Evolutionary conservation across 2,888 invertebrate species (phyloP), one percentile per base, ranked within the genome.

Genomic region (Caenorhabditis sp.): DNA sequence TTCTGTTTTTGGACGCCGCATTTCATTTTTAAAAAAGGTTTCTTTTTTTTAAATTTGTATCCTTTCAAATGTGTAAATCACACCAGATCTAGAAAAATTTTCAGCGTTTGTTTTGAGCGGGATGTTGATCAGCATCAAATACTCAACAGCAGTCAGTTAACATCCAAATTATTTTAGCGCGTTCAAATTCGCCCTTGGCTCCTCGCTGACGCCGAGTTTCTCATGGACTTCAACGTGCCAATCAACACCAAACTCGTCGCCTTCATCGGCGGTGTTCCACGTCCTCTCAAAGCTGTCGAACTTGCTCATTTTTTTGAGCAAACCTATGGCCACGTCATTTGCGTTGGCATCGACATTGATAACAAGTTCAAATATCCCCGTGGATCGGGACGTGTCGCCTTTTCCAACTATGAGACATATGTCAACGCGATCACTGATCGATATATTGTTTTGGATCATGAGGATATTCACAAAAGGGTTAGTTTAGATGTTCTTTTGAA

Each of bases 271-370:
- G 97, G 97, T 5, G 97, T 97, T 63, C 97, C 99, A n/a, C 93
- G 99, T 81, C 97, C 99, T 1, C 90, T 97, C 38, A 95, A 97
- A 90, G 97, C 97, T 88, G 93, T 95, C 88, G 97, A 99, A 90
- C 91, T 99, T 88, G 97, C 97, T 61, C 95, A 95, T 94, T 97
- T 99, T 76, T 97, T 99, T 95, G 96, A 99, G 90, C 93, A 96
- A 87, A 91, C 97, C 85, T 99, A 97, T 90, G 97, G 97, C 25
- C 95, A 96, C 63, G 97, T 99, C 65, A 97, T 97, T 89, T 99
- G 97, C 90, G 97, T 97, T 59, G 97, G 97, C 86, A 97, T 99
- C 89, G 97, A 99, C 90, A 97, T 97, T 7, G 97, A 99, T 90
- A 97, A 97, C 0, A 97, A 99, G 89, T 92, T 97, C 85, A 97